phyloP scores from a whole-genome alignment of 2,113 vertebrate genomes.

The Agapornis roseicollis region DNA sequence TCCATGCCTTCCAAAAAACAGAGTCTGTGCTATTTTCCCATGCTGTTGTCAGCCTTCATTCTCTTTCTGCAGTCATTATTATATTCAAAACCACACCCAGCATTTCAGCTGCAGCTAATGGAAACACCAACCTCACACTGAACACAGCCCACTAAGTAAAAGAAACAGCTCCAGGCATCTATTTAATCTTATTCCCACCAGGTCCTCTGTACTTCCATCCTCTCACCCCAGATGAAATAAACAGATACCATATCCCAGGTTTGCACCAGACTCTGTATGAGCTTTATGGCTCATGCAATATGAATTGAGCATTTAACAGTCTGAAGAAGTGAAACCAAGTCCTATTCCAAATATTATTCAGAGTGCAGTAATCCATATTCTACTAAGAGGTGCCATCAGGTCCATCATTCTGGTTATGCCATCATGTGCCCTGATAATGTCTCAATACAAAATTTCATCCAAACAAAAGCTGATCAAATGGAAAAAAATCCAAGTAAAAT shows the following conservation, averaged over 20 bases:
- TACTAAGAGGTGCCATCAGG: background rate
- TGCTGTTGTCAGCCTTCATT: background rate
- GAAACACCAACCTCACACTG: rapidly evolving
- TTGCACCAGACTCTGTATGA: background rate
- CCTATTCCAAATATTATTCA: background rate
- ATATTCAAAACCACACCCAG: rapidly evolving
- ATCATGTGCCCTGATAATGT: background rate
- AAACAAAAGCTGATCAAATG: background rate
- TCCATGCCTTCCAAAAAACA: background rate
- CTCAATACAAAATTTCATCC: background rate
- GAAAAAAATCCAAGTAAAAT: background rate
- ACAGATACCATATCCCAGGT: background rate
- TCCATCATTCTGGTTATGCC: background rate
- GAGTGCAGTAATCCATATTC: background rate
- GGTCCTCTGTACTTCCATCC: background rate
- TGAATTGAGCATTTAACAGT: background rate
- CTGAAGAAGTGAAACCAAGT: background rate
- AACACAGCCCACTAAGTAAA: background rate
- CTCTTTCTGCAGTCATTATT: background rate
- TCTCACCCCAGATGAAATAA: background rate
- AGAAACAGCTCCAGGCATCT: background rate
- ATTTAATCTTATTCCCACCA: background rate
- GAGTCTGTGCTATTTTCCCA: background rate
- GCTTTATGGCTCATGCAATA: background rate
- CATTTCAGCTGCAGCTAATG: background rate